Evolutionary conservation across 1,140 invertebrate genomes (phyloP).

Genomic region (Neuroterus valhalla): DNA sequence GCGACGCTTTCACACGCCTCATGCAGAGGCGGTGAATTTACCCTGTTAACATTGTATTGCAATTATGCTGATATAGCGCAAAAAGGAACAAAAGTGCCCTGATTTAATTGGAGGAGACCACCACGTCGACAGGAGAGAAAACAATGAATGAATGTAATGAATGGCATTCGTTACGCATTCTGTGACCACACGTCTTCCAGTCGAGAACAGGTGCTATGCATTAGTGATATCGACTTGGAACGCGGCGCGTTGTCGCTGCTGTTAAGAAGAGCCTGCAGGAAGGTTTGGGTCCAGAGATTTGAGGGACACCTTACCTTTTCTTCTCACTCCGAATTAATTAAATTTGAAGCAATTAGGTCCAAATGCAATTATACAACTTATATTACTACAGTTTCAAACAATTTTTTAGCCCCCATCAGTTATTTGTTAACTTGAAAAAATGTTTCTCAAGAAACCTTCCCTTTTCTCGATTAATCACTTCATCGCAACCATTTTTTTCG

Average conservation of each 20-base stretch:
- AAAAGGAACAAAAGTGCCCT: neutral
- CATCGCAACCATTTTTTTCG: no score
- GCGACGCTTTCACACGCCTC: conserved; percentile 3
- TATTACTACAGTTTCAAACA: neutral
- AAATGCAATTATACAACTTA: neutral
- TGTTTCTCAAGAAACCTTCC: no score
- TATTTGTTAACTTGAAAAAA: no score
- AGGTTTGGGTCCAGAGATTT: neutral
- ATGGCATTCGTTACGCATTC: conserved; percentile 29
- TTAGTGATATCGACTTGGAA: conserved; percentile 25
- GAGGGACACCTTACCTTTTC: conserved; percentile 21
- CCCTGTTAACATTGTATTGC: conserved; percentile 12
- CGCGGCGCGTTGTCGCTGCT: conserved; percentile 3
- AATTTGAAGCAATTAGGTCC: neutral
- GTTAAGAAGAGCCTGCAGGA: conserved; percentile 10
- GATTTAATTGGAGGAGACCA: conserved; percentile 21
- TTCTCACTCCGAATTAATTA: conserved; percentile 2
- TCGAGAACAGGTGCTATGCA: conserved; percentile 17
- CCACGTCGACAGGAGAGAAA: neutral
- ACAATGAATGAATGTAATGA: conserved; percentile 28
- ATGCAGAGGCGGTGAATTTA: neutral
- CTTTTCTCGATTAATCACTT: no score
- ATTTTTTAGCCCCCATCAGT: no score
- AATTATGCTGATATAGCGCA: neutral
- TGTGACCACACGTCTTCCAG: conserved; percentile 17